Conservation (phyloP, 1,140 invertebrate species). For the Pogonus chalceus region DNA sequence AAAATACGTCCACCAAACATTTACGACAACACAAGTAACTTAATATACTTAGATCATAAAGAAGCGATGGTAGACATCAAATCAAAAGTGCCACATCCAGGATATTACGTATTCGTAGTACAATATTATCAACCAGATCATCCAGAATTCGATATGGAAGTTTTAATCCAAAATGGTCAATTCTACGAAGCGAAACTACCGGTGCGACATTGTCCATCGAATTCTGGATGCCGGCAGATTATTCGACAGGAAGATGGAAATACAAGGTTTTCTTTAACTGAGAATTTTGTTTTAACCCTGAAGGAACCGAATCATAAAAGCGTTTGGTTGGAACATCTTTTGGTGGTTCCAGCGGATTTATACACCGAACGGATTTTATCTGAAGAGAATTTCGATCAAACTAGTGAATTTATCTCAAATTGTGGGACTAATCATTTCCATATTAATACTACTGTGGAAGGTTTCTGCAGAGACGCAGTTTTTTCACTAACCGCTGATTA, state of each 20-base stretch:
- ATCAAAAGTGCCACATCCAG: conserved; percentile 67
- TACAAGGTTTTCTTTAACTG: conserved; percentile 51
- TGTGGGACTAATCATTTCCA: conserved; percentile 83
- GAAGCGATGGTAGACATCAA: conserved; percentile 59
- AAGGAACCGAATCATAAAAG: conserved; percentile 50
- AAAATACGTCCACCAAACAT: conserved; percentile 49
- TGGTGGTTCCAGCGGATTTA: conserved; percentile 68
- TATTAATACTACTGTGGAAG: conserved; percentile 55
- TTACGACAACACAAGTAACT: conserved; percentile 55
- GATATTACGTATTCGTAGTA: conserved; percentile 78
- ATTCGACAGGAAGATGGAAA: conserved; percentile 58
- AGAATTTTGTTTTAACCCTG: conserved; percentile 64
- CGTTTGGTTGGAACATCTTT: conserved; percentile 75
- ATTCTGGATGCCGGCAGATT: conserved; percentile 78
- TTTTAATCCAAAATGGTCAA: conserved; percentile 72
- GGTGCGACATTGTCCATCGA: conserved; percentile 77
- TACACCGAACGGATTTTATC: conserved; percentile 60
- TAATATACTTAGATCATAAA: conserved; percentile 55
- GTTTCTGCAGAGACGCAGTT: conserved; percentile 80
- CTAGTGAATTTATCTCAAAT: conserved; percentile 76
- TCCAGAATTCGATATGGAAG: conserved; percentile 59
- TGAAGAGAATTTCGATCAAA: conserved; percentile 78
- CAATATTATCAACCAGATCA: conserved; percentile 94
- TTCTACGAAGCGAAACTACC: conserved; percentile 67
- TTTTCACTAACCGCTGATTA: conserved; percentile 92